Conservation (phyloP, 2,113 vertebrate species). For the Centrocercus urophasianus region DNA sequence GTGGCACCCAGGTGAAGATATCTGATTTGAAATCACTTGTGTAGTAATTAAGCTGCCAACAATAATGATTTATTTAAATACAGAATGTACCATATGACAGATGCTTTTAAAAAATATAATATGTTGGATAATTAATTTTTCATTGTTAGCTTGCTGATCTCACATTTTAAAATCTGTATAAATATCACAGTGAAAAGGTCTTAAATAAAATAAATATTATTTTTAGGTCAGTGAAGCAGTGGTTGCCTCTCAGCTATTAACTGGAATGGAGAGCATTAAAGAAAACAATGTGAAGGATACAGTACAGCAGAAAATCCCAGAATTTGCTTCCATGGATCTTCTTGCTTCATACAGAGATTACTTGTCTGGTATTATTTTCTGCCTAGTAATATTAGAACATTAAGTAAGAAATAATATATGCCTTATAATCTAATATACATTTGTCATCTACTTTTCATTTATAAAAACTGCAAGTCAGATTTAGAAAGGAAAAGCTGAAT, state of each 20-base stretch:
- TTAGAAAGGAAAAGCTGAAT: neutral
- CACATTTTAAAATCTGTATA: neutral
- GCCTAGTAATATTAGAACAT: neutral
- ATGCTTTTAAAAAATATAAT: neutral
- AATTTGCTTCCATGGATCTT: conserved; percentile 83
- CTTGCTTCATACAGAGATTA: conserved; percentile 77
- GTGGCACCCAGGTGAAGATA: conserved; percentile 6
- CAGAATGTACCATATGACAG: neutral
- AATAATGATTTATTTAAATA: conserved; percentile 40
- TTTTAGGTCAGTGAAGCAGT: conserved; percentile 78
- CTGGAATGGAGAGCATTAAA: conserved; percentile 65
- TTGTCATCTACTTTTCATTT: neutral
- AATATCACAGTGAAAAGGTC: neutral
- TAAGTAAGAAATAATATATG: neutral
- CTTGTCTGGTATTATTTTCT: conserved; percentile 75
- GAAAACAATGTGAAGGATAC: conserved; percentile 39
- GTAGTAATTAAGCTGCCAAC: conserved; percentile 63
- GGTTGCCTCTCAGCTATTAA: conserved; percentile 71
- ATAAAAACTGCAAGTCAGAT: neutral
- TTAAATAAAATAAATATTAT: conserved; percentile 13
- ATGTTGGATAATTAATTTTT: conserved; percentile 2
- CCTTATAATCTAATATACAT: neutral
- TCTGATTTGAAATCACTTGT: conserved; percentile 56
- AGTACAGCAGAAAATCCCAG: conserved; percentile 72
- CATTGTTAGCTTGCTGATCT: neutral